These are phyloP conservation scores for Coelopa pilipes DNA, from an alignment of 2,888 invertebrate species.

Conservation along the genomic window DNA sequence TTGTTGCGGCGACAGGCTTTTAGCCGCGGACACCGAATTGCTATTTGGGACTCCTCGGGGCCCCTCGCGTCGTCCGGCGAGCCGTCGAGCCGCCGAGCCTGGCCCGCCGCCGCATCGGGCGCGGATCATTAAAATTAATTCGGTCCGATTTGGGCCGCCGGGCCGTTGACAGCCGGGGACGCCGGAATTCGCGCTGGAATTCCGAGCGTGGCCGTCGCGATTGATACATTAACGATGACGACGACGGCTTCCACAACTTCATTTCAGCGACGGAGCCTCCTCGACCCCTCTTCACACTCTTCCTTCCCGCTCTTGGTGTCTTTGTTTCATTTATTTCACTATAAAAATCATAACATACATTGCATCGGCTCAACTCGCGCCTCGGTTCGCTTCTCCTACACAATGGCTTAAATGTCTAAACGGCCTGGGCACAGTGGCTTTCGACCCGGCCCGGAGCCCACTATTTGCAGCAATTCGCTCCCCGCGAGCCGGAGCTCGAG, in stretches of 20 bases:
- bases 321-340: constrained; percentile 21
- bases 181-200: constrained; percentile 54
- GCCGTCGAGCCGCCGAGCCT: too few species aligned
- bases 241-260: too few species aligned
- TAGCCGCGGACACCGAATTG: constrained; percentile 67
- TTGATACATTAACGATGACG: constrained; percentile 6
- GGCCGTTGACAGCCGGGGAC: constrained; percentile 63
- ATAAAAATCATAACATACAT: constrained; percentile 32
- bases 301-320: neutral
- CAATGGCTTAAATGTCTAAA: neutral
- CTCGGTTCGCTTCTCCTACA: too few species aligned
- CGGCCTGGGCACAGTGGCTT: neutral
- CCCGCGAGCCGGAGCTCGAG: neutral
- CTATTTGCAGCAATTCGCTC: neutral
- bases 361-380: too few species aligned
- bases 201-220: neutral
- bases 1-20: constrained; percentile 62
- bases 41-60: constrained; percentile 59
- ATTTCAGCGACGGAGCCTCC: too few species aligned
- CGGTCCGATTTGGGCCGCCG: constrained; percentile 65
- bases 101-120: constrained; percentile 41
- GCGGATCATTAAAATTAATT: constrained; percentile 65
- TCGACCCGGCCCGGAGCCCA: neutral
- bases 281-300: too few species aligned
- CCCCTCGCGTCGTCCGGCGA: constrained; percentile 40